A percentile compares a stretch with the other conserved stretches of the same genome.
Conservation (phyloP, 2,888 invertebrate species). For the Megaustenia siamemsis region DNA sequence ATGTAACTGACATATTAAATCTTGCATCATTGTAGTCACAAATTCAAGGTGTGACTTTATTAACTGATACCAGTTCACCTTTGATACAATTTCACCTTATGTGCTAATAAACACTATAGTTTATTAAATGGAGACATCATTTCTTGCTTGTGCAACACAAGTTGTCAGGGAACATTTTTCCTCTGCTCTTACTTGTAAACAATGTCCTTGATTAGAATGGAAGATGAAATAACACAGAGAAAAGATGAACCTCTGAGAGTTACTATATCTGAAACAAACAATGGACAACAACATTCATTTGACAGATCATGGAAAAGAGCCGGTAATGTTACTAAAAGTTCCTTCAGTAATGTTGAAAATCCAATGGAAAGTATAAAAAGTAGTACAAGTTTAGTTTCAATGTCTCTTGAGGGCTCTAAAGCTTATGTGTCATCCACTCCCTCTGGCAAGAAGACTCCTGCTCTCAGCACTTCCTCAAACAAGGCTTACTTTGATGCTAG, state of each 20-base stretch:
- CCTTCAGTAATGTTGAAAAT: not conserved
- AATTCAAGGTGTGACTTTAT: too few relatives aligned
- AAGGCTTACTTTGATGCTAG: not conserved
- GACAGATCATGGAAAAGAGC: not conserved
- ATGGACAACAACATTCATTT: too few relatives aligned
- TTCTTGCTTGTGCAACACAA: not conserved
- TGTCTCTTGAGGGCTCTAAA: not conserved
- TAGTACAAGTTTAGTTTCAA: not conserved
- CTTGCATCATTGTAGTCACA: too few relatives aligned
- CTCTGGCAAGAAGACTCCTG: not conserved
- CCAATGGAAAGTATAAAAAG: not conserved
- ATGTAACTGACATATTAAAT: too few relatives aligned
- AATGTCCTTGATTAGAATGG: not conserved
- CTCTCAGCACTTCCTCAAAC: not conserved
- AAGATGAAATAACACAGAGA: not conserved
- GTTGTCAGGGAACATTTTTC: not conserved
- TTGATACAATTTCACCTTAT: too few relatives aligned
- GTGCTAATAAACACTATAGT: too few relatives aligned
- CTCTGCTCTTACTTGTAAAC: not conserved
- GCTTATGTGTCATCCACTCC: not conserved
- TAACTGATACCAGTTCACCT: too few relatives aligned
- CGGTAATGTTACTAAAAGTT: not conserved
- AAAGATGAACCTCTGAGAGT: not conserved
- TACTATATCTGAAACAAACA: not conserved
- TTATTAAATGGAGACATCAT: too few relatives aligned